Percentiles rank a stretch among this genome's conserved stretches.
Conservation (phyloP, 2,888 invertebrate genomes). For the Ectobius pallidus region DNA sequence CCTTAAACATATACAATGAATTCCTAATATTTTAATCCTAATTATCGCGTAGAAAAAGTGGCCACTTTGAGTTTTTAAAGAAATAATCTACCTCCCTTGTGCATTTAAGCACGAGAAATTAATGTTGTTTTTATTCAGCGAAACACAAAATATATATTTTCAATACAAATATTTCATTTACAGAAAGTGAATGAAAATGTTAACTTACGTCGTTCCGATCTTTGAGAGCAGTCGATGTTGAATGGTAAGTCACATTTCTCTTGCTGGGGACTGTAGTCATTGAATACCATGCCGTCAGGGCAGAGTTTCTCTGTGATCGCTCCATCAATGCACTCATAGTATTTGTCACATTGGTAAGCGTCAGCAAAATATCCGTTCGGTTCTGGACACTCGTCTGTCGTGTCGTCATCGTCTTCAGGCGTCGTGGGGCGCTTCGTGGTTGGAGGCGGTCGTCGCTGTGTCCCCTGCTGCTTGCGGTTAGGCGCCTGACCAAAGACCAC, state of each 20-base stretch:
- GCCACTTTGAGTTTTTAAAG: too few relatives aligned
- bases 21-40: too few relatives aligned
- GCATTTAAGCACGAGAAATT: too few relatives aligned
- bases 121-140: too few relatives aligned
- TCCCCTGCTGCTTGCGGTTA: conserved; percentile 41
- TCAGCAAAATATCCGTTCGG: conserved; percentile 84
- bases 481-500: conserved; percentile 13
- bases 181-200: too few relatives aligned
- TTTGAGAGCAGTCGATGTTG: conserved; percentile 81
- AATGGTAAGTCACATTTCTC: conserved; percentile 89
- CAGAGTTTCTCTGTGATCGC: conserved; percentile 77
- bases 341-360: conserved; percentile 86
- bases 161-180: too few relatives aligned
- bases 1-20: too few relatives aligned
- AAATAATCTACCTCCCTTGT: too few relatives aligned
- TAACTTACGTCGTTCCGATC: conserved; percentile 80
- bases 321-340: conserved; percentile 78
- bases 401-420: conserved; percentile 38
- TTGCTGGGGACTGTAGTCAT: conserved; percentile 79
- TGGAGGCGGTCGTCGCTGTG: conserved; percentile 15
- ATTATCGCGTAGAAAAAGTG: too few relatives aligned
- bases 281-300: conserved; percentile 89
- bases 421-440: conserved; percentile 50
- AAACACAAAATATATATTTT: too few relatives aligned
- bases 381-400: conserved; percentile 76